phyloP scores from a whole-genome alignment of 2,113 vertebrate species.

The Heterochromis multidens region DNA sequence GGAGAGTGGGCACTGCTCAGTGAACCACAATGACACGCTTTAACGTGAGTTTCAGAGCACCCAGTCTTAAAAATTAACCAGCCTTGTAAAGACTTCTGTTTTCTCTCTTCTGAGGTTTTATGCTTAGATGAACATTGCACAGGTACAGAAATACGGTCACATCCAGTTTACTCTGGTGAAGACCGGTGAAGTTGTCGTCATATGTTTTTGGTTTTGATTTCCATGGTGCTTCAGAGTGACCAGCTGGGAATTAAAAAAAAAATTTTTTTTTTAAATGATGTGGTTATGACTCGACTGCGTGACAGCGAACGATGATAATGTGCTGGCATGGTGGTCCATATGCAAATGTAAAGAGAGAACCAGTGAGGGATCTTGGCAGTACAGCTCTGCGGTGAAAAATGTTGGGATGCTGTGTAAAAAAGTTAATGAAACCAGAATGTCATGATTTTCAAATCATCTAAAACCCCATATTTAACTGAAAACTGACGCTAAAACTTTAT shows the following conservation, averaged over 20 bases:
- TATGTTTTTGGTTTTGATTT: background rate
- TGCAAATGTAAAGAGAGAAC: background rate
- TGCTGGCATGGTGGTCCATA: background rate
- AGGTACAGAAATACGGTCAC: background rate
- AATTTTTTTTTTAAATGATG: too few relatives aligned
- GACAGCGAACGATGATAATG: background rate
- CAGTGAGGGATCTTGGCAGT: background rate
- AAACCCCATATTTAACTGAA: background rate
- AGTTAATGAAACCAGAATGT: background rate
- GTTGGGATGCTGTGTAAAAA: background rate
- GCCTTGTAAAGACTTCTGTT: slow-evolving; percentile 15
- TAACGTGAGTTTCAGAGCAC: slow-evolving; percentile 46
- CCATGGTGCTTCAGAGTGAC: background rate
- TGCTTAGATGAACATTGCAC: background rate
- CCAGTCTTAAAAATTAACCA: slow-evolving; percentile 19
- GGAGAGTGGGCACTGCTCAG: slow-evolving; percentile 25
- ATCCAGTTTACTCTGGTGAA: background rate
- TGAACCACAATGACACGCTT: slow-evolving; percentile 42
- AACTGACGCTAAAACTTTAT: background rate
- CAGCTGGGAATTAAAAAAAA: too few relatives aligned
- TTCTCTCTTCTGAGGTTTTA: background rate
- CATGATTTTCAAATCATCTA: background rate
- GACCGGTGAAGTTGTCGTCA: background rate
- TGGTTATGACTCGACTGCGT: slow-evolving; percentile 1
- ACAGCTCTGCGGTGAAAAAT: background rate